Evolutionary conservation across 2,888 invertebrate species (phyloP).

Genomic region (Macaria notata): DNA sequence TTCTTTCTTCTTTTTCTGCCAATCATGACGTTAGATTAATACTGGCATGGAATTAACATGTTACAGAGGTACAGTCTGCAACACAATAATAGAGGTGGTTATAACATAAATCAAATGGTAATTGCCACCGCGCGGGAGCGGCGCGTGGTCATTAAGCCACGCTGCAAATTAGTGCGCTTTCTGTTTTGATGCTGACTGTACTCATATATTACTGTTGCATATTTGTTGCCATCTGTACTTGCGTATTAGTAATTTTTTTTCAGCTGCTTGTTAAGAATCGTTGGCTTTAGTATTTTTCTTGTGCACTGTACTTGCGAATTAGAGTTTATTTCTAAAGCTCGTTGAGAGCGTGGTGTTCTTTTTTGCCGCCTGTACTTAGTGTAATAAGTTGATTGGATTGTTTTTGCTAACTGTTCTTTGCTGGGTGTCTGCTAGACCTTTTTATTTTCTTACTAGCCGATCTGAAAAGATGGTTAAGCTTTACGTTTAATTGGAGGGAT

Average conservation of each 20-base stretch:
- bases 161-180: conserved; percentile 39
- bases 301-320: conserved; percentile 8
- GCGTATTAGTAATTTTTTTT: conserved; percentile 2
- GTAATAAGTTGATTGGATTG: background rate
- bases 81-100: conserved; percentile 48
- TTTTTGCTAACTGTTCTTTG: conserved; percentile 3
- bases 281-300: too few relatives aligned
- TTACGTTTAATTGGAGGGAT: too few relatives aligned
- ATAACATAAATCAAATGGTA: conserved; percentile 64
- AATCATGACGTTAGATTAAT: conserved; percentile 32
- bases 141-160: conserved; percentile 40
- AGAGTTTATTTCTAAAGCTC: background rate
- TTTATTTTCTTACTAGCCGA: background rate
- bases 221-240: conserved; percentile 7
- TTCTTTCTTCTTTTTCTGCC: conserved; percentile 26
- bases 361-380: conserved; percentile 1
- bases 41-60: conserved; percentile 54
- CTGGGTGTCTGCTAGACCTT: background rate
- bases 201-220: background rate
- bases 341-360: background rate
- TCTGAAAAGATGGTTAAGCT: too few relatives aligned
- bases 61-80: conserved; percentile 43
- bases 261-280: background rate
- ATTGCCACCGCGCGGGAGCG: conserved; percentile 51
- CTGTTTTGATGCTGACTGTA: conserved; percentile 33